Base-by-base conservation (phyloP, 2,797 vertebrate genomes). In the Gallinago solitaria region DNA sequence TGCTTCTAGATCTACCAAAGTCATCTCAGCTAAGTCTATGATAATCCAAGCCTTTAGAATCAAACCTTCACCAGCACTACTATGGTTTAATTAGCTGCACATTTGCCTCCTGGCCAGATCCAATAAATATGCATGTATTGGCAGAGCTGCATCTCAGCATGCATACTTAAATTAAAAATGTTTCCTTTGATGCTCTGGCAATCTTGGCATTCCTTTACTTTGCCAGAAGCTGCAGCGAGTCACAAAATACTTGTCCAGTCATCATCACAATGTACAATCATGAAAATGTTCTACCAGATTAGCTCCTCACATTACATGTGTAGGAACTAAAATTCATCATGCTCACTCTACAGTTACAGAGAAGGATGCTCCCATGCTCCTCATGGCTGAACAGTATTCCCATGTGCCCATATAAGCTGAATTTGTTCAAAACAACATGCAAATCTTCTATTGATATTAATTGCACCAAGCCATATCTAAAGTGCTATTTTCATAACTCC, bases 71-170 rank as follows among this genome's bases (percentile, higher is more conserved):
- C 96, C 97, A 97, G 88, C 89, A 90, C 88, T 41, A 91, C 83
- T 89, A 93, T 95, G 94, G 95, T 98, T 97, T 98, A 97, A 97
- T 97, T 97, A 98, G 97, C 87, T 97, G 96, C 1, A 7, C 85
- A 93, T 97, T 98, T 98, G 97, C 97, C 97, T 98, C 95, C 97
- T 97, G 96, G 97, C 95, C 96, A 97, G 97, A 94, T 93, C 95
- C 95, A 97, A 97, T 98, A 98, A 98, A 98, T 97, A 97, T 97
- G 97, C 96, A 97, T 96, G 96, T 96, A 97, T 97, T 96, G 71
- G 96, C 98, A 98, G 97, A 98, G 97, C 97, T 98, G 98, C 96
- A 98, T 96, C 98, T 97, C 98, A 98, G 97, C 97, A 96, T 96
- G 97, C 95, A 96, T 95, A 95, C 88, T 97, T 96, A 97, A 98